phyloP scores from a whole-genome alignment of 2,113 vertebrate species.

The Aplodontia rufa region DNA sequence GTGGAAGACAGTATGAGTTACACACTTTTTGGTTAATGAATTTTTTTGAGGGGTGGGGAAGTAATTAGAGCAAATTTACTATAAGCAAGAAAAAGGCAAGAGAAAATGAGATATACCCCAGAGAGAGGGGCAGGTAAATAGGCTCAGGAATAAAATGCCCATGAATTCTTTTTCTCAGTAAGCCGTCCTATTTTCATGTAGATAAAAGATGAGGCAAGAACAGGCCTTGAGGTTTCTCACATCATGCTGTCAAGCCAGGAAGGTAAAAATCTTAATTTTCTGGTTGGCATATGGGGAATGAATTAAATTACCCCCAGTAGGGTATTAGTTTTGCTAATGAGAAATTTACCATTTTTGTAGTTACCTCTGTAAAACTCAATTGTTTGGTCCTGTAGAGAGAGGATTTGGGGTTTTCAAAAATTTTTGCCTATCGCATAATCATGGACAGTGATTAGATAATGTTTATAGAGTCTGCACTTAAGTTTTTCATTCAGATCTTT shows the following conservation, averaged over 20 bases:
- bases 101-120: no score
- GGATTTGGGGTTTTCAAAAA: slow-evolving; percentile 8
- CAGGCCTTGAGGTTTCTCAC: not conserved
- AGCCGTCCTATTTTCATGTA: not conserved
- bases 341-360: not conserved
- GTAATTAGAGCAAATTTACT: no score
- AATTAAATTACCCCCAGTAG: not conserved
- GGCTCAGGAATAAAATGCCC: no score
- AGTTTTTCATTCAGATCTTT: slow-evolving; percentile 50
- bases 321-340: not conserved
- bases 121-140: no score
- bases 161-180: not conserved
- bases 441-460: no score
- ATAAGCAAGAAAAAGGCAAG: no score
- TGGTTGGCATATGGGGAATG: not conserved
- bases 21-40: no score
- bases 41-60: no score
- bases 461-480: not conserved
- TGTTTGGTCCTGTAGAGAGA: not conserved
- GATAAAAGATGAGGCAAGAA: not conserved
- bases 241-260: not conserved
- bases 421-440: not conserved
- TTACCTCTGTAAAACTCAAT: not conserved
- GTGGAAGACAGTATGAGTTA: not conserved
- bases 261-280: not conserved